Evolutionary conservation across 23 tunicate genomes (phyloP), one percentile per base, ranked within the genome.

Genomic region (Halocynthia aurantium): DNA sequence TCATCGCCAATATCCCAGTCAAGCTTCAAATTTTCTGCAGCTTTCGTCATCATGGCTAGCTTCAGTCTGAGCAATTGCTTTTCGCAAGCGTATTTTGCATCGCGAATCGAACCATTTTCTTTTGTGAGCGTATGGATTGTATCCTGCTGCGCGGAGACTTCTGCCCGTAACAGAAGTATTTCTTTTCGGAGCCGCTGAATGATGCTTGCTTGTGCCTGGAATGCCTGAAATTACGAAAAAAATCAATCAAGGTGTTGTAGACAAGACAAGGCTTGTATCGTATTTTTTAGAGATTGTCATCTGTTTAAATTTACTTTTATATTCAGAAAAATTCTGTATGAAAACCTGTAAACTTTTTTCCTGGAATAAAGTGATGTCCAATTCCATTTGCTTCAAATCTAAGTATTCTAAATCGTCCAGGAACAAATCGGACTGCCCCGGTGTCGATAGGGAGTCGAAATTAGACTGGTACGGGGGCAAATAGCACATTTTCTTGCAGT

Each of bases 401-500:
- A 83, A 66, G 11, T 68, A 63, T 69, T 70, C 58, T 10, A 51
- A 57, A 7, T 18, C 62, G 5, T 10, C 53, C 56, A 57, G 57
- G 52, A 56, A 62, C 19, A 52, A 10, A n/a, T 54, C 49, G 19
- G 62, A 57, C 13, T 60, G 53, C n/a, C 44, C 31, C 7, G 66
- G 7, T 15, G 63, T 20, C 11, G 19, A 12, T 17, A 18, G n/a
- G 22, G 50, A 21, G 17, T 65, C 67, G 10, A 55, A 15, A 6
- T 22, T n/a, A 5, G 78, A 72, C 8, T 57, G 66, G 66, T 82
- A 82, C 5, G 86, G 68, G 8, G 86, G 86, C 53, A 87, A 76
- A 40, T 56, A 82, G 58, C 95, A 88, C 95, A 88, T 88, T 52
- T 87, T 64, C 55, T 76, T 84, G 58, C 89, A 79, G 79, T 89